Evolutionary conservation across 2,888 invertebrate species (phyloP).

Genomic region (Andrena haemorrhoa): DNA sequence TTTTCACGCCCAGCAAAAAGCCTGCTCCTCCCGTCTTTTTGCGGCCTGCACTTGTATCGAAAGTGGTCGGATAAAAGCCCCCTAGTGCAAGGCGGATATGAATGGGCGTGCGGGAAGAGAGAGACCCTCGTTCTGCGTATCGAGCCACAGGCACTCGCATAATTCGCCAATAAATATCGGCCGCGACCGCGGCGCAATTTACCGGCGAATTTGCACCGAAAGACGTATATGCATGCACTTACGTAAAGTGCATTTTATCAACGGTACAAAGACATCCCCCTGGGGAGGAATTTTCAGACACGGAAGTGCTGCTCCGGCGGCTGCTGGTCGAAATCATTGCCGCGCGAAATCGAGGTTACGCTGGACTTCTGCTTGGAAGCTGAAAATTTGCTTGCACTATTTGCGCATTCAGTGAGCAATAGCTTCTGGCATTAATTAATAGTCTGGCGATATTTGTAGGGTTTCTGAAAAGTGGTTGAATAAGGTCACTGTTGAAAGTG

Average conservation of each 20-base stretch:
- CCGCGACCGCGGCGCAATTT: constrained; percentile 53
- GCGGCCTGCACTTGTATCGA: constrained; percentile 28
- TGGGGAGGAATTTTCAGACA: constrained; percentile 25
- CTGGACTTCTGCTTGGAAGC: no score
- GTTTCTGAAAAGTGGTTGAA: no score
- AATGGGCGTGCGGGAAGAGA: constrained; percentile 37
- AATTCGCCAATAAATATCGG: constrained; percentile 67
- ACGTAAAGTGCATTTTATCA: constrained; percentile 56
- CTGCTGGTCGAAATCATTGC: constrained; percentile 5
- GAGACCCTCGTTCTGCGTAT: constrained; percentile 52
- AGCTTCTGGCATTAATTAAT: not conserved
- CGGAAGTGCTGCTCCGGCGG: not conserved
- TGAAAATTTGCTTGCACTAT: not conserved
- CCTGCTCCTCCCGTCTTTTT: not conserved
- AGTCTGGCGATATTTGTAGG: no score
- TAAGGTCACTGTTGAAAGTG: no score
- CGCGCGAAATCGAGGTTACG: not conserved
- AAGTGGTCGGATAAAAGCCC: constrained; percentile 37
- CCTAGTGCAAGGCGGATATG: constrained; percentile 32
- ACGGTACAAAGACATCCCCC: constrained; percentile 24
- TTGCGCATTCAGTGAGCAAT: not conserved
- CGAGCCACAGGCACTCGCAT: constrained; percentile 58
- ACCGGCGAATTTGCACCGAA: constrained; percentile 60
- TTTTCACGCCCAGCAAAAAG: not conserved
- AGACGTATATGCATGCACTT: constrained; percentile 60